Evolutionary conservation across 2,797 vertebrate genomes (phyloP), one percentile per base, ranked within the genome.

Genomic region (Salarias fasciatus): DNA sequence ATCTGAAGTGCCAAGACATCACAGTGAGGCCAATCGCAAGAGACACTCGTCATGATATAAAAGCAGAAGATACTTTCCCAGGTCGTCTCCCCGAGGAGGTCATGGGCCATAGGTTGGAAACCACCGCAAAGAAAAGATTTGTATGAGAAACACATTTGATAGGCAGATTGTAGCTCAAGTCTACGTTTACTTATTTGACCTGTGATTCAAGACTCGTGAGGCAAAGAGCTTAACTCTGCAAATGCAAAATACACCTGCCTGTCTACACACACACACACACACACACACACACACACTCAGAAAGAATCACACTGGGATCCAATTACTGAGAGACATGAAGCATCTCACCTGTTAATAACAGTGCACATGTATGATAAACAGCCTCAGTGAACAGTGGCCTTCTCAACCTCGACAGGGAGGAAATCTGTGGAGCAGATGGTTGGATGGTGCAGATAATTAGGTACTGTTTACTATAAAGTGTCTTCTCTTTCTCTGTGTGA

Each of bases 251-350:
- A 61, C 64, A 8, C 38, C 31, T 44, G 24, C 36, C 14, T 71
- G 41, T 44, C 46, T 51, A 35, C 42, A 58, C n/a, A 59, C 33
- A 57, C 44, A 57, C 37, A 11, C 46, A 52, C 33, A 35, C 33
- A 55, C 15, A 42, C 28, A 28, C 43, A 61, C 40, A 31, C 40
- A 47, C 45, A 45, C 48, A 45, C 12, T 35, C 51, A 50, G 41
- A 62, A 35, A 59, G 12, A 56, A 60, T 75, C 63, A 58, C 60
- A 69, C 51, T 28, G 29, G 51, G 74, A 82, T 85, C 74, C 83
- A 89, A 89, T 90, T 90, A 91, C 74, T 47, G 80, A 44, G 67
- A 70, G 75, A 80, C 72, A 56, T 72, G 72, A 82, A 86, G 76
- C 79, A 75, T 84, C 69, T 77, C 75, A 83, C 80, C 69, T 75